Conservation (phyloP, 1,140 invertebrate species). For the Drosophila takahashii region DNA sequence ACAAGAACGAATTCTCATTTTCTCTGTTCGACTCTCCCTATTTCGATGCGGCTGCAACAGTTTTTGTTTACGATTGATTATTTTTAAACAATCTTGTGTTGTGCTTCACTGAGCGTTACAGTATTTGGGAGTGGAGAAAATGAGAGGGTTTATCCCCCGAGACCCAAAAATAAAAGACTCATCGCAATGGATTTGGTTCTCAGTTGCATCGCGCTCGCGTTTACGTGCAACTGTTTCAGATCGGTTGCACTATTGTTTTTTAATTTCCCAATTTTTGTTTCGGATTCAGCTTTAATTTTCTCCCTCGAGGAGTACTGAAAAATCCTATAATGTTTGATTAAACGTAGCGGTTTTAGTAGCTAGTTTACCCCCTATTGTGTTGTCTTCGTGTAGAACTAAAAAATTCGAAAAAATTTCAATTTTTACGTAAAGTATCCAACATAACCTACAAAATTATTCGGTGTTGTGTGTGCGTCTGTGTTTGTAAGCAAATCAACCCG, state of each 20-base stretch:
- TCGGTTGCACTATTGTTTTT: constrained; percentile 56
- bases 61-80: constrained; percentile 62
- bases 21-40: constrained; percentile 8
- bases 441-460: constrained; percentile 64
- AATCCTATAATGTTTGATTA: constrained; percentile 42
- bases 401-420: constrained; percentile 29
- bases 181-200: constrained; percentile 37
- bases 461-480: constrained; percentile 18
- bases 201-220: constrained; percentile 74
- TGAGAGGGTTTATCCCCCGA: constrained; percentile 27
- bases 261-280: constrained; percentile 9
- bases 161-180: constrained; percentile 72
- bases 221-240: constrained; percentile 67
- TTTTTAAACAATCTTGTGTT: constrained; percentile 57
- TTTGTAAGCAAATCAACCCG: constrained; percentile 31
- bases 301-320: constrained; percentile 23
- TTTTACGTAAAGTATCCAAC: constrained; percentile 74
- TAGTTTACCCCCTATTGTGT: constrained; percentile 46
- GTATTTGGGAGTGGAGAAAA: constrained; percentile 23
- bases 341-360: constrained; percentile 10
- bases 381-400: constrained; percentile 32
- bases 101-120: constrained; percentile 65
- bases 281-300: constrained; percentile 6
- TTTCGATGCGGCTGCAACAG: constrained; percentile 21
- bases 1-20: constrained; percentile 1